Conservation (phyloP, 2,797 vertebrate species). For the Orientallactaga sibirica region DNA sequence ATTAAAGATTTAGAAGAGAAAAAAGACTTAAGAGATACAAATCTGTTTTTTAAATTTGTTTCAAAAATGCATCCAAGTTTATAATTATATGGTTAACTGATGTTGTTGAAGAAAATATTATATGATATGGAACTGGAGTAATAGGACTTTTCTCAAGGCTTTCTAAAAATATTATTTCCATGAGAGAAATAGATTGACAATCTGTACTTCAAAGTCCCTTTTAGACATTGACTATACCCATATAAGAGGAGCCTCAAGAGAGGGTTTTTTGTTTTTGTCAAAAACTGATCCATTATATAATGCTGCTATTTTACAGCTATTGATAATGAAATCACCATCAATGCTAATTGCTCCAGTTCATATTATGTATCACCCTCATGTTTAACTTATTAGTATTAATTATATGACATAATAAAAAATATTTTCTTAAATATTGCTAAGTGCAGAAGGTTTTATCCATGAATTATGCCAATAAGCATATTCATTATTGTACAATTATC, state of each 20-base stretch:
- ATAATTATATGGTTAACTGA: neutral
- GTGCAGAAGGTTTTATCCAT: neutral
- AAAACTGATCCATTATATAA: neutral
- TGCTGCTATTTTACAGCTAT: neutral
- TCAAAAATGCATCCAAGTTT: neutral
- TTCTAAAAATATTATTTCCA: neutral
- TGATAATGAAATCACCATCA: neutral
- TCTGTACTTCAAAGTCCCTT: neutral
- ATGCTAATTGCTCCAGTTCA: no score
- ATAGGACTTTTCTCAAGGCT: neutral
- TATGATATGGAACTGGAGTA: neutral
- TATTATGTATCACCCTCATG: no score
- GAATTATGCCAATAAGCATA: neutral
- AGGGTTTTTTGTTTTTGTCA: neutral
- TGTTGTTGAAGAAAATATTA: neutral
- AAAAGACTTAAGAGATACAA: neutral
- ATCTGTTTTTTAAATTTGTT: neutral
- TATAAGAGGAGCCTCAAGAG: neutral
- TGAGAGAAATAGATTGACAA: neutral
- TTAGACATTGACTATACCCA: neutral
- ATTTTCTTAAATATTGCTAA: slow-evolving; percentile 19
- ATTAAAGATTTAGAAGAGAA: neutral
- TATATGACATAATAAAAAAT: neutral
- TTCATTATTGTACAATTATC: neutral
- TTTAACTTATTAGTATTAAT: no score